Evolutionary conservation across 2,888 invertebrate genomes (phyloP), one percentile per base, ranked within the genome.

Genomic region (Serripes groenlandicus): DNA sequence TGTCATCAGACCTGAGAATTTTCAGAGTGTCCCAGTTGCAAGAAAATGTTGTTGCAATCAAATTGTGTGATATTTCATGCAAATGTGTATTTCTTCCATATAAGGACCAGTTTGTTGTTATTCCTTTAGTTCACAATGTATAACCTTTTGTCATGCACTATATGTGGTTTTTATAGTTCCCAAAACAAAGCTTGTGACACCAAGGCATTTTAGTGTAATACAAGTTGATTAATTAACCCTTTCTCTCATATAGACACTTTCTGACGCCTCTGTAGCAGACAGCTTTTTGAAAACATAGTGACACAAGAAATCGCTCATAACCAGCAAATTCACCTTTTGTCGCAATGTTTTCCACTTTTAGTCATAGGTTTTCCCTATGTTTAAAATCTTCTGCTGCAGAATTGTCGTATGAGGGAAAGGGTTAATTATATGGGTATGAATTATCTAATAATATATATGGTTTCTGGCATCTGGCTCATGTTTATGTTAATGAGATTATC

Each of bases 1-100:
- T 30, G 32, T 72, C 72, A 58, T 72, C 58, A 58, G 72, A 72
- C 58, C 58, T 72, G 58, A 72, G 72, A 58, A 54, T 72, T 23
- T 72, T 72, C 58, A 72, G 32, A 72, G 72, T 56, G 32, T 56
- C 58, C 34, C 72, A 54, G 58, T 28, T 72, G 52, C 56, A 72
- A 52, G 72, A 72, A 54, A 54, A 72, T 72, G 52, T 54, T 72
- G 58, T 30, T 54, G 7, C 56, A 72, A 35, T 72, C 52, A 34
- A 49, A 32, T 34, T 54, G 18, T 28, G 32, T 26, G 74, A 37
- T 35, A 66, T 75, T 3, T 15, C 56, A 32, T 56, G 52, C 69
- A 69, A 69, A 32, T 69, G 69, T 37, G 69, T 69, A 15, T 69
- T 69, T 35, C 42, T 69, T 11, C 69, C 69, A 28, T 37, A 37